Evolutionary conservation across 2,888 invertebrate species (phyloP), one percentile per base, ranked within the genome.

Genomic region (Teleogryllus oceanicus): DNA sequence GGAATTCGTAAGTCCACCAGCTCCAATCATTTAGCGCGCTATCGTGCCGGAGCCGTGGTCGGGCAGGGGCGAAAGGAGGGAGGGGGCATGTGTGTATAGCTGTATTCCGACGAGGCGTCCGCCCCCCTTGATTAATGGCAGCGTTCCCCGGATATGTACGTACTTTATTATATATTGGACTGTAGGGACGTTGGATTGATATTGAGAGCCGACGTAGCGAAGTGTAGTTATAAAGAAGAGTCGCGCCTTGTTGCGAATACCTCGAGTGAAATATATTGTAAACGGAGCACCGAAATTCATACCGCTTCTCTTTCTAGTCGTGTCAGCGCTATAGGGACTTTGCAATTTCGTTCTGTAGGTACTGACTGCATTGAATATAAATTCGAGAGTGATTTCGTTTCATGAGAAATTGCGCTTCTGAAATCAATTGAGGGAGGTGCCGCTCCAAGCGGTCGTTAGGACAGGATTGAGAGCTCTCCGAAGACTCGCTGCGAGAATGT

Each of bases 1-100:
- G 62, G 62, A 62, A 62, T 62, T 62, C 16, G 62, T 62, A 62
- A 62, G 62, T 62, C 62, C 62, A 8, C 62, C 62, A 13, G 62
- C 62, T 62, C 62, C 62, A 62, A 62, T 62, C 62, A 62, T 62
- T 62, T 62, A 62, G n/a, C 62, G 62, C n/a, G 62, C 16, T 62
- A 62, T 62, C 62, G 13, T 13, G 62, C 62, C 16, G n/a, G 18
- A 1, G 13, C 16, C 13, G 16, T 62, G 62, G 16, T 13, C 10
- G 13, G 62, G 62, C n/a, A 12, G 12, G 62, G 62, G 16, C 24
- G 5, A 11, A 11, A 11, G 62, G 8, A 8, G 37, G 37, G 8
- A 5, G 37, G 37, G 37, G 37, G 37, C 37, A 8, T 37, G 37
- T 37, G 37, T 37, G 37, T 37, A 37, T 37, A 37, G 37, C 37